These are phyloP conservation scores for Lumbricus terrestris DNA, from an alignment of 2,888 invertebrate genomes.

Conservation along the genomic window DNA sequence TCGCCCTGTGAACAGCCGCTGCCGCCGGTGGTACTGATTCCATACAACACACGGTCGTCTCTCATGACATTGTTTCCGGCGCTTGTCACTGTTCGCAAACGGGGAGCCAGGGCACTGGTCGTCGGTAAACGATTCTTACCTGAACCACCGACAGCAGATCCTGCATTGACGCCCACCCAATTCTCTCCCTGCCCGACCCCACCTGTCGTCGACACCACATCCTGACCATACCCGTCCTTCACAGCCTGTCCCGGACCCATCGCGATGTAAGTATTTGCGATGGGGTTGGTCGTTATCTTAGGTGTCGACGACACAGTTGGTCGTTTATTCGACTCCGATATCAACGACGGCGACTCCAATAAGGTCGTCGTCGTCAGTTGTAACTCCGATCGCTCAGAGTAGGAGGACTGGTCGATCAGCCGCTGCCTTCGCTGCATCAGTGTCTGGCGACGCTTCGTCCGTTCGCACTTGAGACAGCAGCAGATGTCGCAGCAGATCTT, in stretches of 20 bases:
- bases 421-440: conserved; percentile 24
- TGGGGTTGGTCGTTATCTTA: not conserved
- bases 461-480: conserved; percentile 41
- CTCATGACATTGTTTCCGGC: not conserved
- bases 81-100: not conserved
- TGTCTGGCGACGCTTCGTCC: conserved; percentile 36
- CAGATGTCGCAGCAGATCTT: conserved; percentile 43
- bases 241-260: not conserved
- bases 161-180: not conserved
- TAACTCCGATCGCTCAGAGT: not conserved
- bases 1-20: not conserved
- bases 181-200: not conserved
- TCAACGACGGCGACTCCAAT: not conserved
- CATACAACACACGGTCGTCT: not conserved
- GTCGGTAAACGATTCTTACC: not conserved
- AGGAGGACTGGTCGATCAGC: not conserved
- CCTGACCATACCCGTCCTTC: not conserved
- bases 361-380: not conserved
- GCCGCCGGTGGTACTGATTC: not conserved
- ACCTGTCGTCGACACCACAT: not conserved
- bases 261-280: not conserved
- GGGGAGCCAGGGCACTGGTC: not conserved
- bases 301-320: not conserved
- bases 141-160: no score
- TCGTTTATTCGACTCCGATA: not conserved